Conservation (phyloP, 1,140 invertebrate species). For the Heliconius nattereri region DNA sequence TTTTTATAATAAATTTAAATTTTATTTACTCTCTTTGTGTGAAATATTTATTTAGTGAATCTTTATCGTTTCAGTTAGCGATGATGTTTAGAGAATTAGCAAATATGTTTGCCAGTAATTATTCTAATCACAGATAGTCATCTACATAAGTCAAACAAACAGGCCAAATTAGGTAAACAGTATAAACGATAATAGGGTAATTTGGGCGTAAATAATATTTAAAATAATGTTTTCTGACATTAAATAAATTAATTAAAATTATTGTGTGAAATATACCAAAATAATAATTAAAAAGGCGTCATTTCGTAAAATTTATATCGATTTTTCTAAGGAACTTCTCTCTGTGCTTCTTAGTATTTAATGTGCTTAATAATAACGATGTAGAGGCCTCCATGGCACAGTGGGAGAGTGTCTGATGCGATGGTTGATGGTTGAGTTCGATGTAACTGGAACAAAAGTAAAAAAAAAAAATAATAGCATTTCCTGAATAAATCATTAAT, state of each 20-base stretch:
- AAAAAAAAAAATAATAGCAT: neutral
- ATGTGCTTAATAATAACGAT: no score
- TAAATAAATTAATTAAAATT: no score
- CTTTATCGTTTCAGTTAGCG: neutral
- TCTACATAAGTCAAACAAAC: slow-evolving; percentile 5
- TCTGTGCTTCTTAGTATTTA: no score
- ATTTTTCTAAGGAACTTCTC: no score
- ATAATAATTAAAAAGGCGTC: no score
- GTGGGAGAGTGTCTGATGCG: no score
- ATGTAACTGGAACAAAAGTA: neutral
- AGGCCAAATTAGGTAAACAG: slow-evolving; percentile 9
- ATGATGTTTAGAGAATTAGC: neutral
- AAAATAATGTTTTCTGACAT: neutral
- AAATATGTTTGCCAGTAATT: slow-evolving; percentile 9
- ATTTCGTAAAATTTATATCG: no score
- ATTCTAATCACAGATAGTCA: slow-evolving; percentile 8
- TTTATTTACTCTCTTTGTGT: neutral
- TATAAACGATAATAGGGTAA: neutral
- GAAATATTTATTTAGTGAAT: neutral
- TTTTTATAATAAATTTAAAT: no score
- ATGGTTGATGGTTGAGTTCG: no score
- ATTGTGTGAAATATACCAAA: no score
- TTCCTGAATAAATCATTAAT: slow-evolving; percentile 17
- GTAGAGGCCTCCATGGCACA: no score
- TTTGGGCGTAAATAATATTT: neutral